These are phyloP conservation scores for Urosaurus nigricauda DNA, from an alignment of 2,797 vertebrate genomes.

Conservation along the genomic window DNA sequence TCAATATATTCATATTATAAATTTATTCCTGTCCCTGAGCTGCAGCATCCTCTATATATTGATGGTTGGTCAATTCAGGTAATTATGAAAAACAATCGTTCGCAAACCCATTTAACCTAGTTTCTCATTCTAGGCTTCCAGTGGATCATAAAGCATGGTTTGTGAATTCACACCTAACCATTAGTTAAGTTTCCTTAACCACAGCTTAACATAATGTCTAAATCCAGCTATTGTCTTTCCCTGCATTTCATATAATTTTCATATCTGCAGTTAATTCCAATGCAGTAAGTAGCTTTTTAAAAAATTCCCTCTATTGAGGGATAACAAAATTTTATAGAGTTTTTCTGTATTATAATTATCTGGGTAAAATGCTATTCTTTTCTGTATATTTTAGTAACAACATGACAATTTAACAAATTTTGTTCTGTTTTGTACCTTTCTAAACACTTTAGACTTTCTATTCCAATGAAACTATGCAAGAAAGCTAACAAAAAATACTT, in stretches of 20 bases:
- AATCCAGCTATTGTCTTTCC: background rate
- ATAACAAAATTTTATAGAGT: background rate
- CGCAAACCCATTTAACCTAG: background rate
- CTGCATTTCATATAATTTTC: background rate
- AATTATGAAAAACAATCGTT: constrained; percentile 7
- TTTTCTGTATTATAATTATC: background rate
- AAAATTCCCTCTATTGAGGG: background rate
- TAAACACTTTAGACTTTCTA: background rate
- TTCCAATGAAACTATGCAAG: background rate
- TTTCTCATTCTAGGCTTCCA: background rate
- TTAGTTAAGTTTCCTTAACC: background rate
- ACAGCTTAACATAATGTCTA: background rate
- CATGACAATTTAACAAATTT: background rate
- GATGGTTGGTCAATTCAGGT: background rate
- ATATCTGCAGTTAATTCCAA: constrained; percentile 1
- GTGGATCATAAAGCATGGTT: background rate
- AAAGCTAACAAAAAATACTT: background rate
- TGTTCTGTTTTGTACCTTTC: background rate
- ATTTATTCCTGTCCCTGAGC: background rate
- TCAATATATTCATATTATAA: background rate
- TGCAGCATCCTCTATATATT: background rate
- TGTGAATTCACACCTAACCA: constrained; percentile 16
- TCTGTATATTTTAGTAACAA: constrained; percentile 1
- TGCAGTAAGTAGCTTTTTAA: background rate
- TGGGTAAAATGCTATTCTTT: background rate